Evolutionary conservation across 2,797 vertebrate species (phyloP).

Genomic region (Chromis chromis): DNA sequence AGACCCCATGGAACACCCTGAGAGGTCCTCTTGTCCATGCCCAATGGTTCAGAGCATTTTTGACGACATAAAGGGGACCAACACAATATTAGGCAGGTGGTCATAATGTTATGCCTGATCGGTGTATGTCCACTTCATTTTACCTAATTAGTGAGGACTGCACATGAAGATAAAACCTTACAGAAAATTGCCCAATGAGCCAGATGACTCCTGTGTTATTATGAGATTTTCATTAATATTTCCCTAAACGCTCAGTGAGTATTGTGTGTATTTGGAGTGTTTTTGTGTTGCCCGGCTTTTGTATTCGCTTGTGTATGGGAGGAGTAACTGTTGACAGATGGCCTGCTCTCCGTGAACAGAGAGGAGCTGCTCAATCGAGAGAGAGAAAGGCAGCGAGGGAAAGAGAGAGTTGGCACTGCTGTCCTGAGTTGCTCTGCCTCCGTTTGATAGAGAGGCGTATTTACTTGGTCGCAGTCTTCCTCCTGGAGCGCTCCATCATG

Average conservation of each 20-base stretch:
- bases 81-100: too few species aligned
- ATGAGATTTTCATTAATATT: constrained; percentile 24
- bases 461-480: constrained; percentile 59
- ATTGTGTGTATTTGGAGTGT: constrained; percentile 22
- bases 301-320: constrained; percentile 40
- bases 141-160: neutral
- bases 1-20: too few species aligned
- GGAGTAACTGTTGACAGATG: constrained; percentile 80
- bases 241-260: constrained; percentile 14
- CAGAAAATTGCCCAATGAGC: constrained; percentile 1
- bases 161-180: constrained; percentile 5
- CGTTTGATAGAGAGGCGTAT: constrained; percentile 57
- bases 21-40: too few species aligned
- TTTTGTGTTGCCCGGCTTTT: constrained; percentile 26
- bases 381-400: constrained; percentile 34
- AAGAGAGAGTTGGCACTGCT: constrained; percentile 36
- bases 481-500: constrained; percentile 55
- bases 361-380: constrained; percentile 63
- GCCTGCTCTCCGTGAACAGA: constrained; percentile 68
- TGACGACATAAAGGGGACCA: too few species aligned
- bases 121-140: neutral
- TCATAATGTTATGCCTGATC: too few species aligned
- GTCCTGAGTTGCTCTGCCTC: constrained; percentile 39
- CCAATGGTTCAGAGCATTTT: too few species aligned
- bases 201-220: constrained; percentile 14